phyloP scores from a whole-genome alignment of 2,113 vertebrate genomes.

The Forbesichthys agassizii region DNA sequence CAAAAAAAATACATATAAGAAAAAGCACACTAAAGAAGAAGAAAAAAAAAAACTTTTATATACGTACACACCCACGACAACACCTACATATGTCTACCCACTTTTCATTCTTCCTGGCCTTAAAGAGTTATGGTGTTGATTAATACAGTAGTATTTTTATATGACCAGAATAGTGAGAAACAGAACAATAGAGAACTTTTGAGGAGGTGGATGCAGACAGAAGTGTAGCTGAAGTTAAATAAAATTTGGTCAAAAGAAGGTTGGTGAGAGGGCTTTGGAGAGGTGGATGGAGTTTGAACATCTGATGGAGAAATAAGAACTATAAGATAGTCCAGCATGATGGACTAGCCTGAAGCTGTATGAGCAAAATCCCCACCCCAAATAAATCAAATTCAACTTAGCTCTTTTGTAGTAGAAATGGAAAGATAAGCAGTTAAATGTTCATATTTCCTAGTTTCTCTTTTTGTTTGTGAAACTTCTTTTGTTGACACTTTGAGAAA shows the following conservation, averaged over 20 bases:
- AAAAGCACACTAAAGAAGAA: constrained; percentile 43
- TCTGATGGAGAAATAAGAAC: constrained; percentile 9
- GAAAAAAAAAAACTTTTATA: constrained; percentile 35
- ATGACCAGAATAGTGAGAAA: constrained; percentile 19
- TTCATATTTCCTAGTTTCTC: constrained; percentile 57
- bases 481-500: constrained; percentile 43
- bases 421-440: constrained; percentile 72
- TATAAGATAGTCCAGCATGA: constrained; percentile 39
- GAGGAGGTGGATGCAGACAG: constrained; percentile 20
- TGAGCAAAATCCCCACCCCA: constrained; percentile 24
- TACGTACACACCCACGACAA: constrained; percentile 19
- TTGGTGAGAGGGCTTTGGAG: neutral
- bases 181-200: constrained; percentile 24
- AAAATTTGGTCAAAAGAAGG: constrained; percentile 6
- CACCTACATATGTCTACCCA: constrained; percentile 49
- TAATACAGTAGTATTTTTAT: constrained; percentile 68
- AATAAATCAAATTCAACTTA: constrained; percentile 49
- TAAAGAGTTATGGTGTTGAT: constrained; percentile 58
- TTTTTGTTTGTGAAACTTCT: constrained; percentile 67
- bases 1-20: constrained; percentile 63
- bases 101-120: constrained; percentile 42
- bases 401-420: constrained; percentile 66
- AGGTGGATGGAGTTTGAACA: neutral
- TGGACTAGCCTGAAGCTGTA: constrained; percentile 38
- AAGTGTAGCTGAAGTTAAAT: constrained; percentile 19